Evolutionary conservation across 2,888 invertebrate genomes (phyloP).

Genomic region (Dorcus hopei): DNA sequence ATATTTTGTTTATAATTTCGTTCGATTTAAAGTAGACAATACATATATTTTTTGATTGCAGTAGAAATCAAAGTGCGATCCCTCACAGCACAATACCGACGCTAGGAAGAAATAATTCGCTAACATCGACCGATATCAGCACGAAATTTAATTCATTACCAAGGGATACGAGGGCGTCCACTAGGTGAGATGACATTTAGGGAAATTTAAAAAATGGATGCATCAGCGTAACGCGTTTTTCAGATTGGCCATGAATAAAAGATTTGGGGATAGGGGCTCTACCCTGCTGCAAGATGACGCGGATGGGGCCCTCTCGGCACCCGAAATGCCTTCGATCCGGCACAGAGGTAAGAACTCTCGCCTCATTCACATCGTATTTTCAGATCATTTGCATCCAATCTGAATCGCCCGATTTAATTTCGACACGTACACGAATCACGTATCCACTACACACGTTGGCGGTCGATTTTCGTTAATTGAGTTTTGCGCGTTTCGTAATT

Average conservation of each 20-base stretch:
- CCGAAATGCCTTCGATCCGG: conserved; percentile 70
- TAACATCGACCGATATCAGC: conserved; percentile 57
- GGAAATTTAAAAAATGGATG: neutral
- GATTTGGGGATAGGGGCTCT: conserved; percentile 53
- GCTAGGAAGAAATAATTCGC: conserved; percentile 47
- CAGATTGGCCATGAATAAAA: conserved; percentile 51
- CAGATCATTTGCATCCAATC: too few species aligned
- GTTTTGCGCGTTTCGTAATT: neutral
- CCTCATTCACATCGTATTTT: neutral
- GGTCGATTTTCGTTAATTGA: neutral
- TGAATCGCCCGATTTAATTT: too few species aligned
- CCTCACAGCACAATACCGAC: conserved; percentile 51
- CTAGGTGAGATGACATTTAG: conserved; percentile 50
- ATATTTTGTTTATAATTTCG: too few species aligned
- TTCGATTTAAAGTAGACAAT: too few species aligned
- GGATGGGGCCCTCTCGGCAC: conserved; percentile 77
- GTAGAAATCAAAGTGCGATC: conserved; percentile 46
- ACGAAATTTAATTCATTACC: conserved; percentile 74
- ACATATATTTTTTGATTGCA: conserved; percentile 5
- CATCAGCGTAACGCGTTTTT: conserved; percentile 13
- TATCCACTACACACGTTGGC: neutral
- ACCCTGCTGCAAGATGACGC: conserved; percentile 68
- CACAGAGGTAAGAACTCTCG: conserved; percentile 54
- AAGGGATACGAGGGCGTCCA: conserved; percentile 61
- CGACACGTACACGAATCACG: too few species aligned